Conservation (phyloP, 53 echinoderm and acorn worm species). For the Echinometra lucunter region DNA sequence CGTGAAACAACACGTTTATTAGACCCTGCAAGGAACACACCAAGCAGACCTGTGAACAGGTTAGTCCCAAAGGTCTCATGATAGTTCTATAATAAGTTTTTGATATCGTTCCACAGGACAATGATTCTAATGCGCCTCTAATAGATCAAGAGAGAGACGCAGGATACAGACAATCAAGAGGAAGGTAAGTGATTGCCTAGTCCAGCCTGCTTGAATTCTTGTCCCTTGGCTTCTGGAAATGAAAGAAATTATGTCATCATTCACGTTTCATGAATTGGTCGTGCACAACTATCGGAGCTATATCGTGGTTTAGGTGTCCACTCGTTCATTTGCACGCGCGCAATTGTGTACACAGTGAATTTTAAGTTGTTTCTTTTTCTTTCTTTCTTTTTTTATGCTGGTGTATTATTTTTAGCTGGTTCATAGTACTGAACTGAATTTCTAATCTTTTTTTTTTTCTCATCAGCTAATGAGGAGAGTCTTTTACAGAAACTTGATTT, state of each 20-base stretch:
- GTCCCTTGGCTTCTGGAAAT: background rate
- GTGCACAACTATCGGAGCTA: background rate
- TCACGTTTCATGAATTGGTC: background rate
- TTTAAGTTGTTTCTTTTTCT: too few relatives aligned
- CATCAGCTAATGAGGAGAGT: too few relatives aligned
- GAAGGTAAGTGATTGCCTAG: conserved; percentile 25
- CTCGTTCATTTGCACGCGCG: too few relatives aligned
- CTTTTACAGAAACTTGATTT: too few relatives aligned
- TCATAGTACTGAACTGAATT: too few relatives aligned
- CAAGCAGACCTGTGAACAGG: conserved; percentile 86
- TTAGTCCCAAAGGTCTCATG: conserved; percentile 18
- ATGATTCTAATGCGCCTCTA: conserved; percentile 53
- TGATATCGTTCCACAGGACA: conserved; percentile 11
- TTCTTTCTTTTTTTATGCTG: too few relatives aligned
- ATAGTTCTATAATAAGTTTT: background rate
- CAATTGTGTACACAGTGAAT: too few relatives aligned
- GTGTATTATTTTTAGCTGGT: too few relatives aligned
- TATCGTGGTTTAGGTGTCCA: too few relatives aligned
- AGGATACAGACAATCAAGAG: background rate
- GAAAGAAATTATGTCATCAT: background rate
- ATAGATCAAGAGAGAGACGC: conserved; percentile 13
- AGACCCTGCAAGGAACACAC: conserved; percentile 78
- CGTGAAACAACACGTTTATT: conserved; percentile 82
- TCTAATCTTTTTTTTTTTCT: too few relatives aligned
- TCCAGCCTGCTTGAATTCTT: background rate